Evolutionary conservation across 1,140 invertebrate species (phyloP), one percentile per base, ranked within the genome.

Genomic region (Macrostomum lignano): DNA sequence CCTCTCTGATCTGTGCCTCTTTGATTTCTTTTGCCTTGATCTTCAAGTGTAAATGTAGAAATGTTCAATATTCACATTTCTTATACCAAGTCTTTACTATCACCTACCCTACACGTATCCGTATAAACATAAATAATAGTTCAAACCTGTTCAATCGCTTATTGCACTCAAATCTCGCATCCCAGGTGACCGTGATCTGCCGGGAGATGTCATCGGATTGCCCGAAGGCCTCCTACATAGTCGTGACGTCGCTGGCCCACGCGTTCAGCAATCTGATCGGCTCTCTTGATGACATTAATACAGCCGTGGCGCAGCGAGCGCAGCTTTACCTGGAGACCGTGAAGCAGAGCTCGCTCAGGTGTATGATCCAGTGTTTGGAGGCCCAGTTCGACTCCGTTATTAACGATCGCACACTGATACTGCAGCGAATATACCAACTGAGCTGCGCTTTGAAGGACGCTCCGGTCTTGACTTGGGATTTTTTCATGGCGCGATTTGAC

Each of bases 401-500:
- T 35, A 69, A 81, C 21, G 91, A 98, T 53, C 66, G 91, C 21
- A 79, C 84, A 1, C 75, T 96, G 67, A 79, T 98, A 20, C 65
- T 98, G n/a, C 79, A 91, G 53, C 73, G 76, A 0, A 65, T 98
- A 11, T 81, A 84, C 56, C 76, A 93, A 48, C 63, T 98, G 2
- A 74, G 84, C 46, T 88, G 84, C 48, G 73, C 76, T 4, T 64
- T 96, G 2, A 74, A 72, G 38, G 77, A 91, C 48, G 63, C 81
- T 23, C 69, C 70, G 40, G 76, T 94, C 38, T 63, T 96, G 5
- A 70, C 71, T 1, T 98, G 88, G 86, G 81, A 94, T 36, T 96
- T 98, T 61, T 98, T 98, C 51, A 63, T 93, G 3, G 82, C 82
- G 53, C 67, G 86, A 29, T 94, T 98, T 54, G 88, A 96, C 49